Percentiles rank a stretch among this genome's conserved stretches.
phyloP scores from a whole-genome alignment of 2,797 vertebrate species.

The Dryobates pubescens region DNA sequence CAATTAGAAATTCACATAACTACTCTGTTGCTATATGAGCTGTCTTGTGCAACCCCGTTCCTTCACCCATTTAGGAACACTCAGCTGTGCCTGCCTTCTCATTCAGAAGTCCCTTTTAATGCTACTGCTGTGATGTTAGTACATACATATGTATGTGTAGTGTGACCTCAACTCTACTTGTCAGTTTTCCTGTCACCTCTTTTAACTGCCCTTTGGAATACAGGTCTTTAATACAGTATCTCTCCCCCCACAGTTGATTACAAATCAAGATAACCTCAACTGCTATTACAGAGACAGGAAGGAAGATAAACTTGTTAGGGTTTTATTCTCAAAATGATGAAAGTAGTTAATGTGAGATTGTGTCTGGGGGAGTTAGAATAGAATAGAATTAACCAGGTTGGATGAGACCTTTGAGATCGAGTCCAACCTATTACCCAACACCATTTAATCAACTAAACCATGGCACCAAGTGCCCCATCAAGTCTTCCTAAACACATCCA shows the following conservation, averaged over 20 bases:
- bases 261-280: neutral
- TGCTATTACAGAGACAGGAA: neutral
- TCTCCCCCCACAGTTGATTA: neutral
- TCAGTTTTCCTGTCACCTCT: neutral
- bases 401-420: no score
- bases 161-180: neutral
- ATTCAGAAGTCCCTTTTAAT: neutral
- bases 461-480: no score
- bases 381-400: no score
- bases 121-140: neutral
- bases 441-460: no score
- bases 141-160: neutral
- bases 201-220: neutral
- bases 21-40: neutral
- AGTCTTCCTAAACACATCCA: no score
- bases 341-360: neutral
- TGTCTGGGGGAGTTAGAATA: neutral
- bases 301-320: neutral
- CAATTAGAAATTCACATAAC: neutral
- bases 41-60: accelerated
- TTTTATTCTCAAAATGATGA: neutral
- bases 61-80: neutral
- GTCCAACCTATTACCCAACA: no score
- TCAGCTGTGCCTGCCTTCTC: neutral
- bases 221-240: neutral